Percentiles rank a stretch among this genome's conserved stretches.
These are phyloP conservation scores for Tachina fera DNA, from an alignment of 2,888 invertebrate species.

Conservation along the genomic window DNA sequence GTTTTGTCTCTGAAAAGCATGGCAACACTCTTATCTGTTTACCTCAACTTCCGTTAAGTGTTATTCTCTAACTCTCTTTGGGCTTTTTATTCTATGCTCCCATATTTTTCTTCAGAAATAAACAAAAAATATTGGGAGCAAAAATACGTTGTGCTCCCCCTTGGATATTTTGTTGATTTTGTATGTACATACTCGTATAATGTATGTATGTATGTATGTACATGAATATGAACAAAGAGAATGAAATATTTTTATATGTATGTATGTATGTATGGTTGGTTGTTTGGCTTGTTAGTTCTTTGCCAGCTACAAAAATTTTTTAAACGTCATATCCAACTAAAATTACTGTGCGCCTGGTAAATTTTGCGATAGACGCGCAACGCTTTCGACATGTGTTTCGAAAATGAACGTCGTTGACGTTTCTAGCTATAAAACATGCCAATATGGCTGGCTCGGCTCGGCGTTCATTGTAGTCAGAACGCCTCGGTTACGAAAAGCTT, in stretches of 20 bases:
- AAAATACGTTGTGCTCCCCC: background rate
- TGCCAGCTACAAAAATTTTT: slow-evolving; percentile 44
- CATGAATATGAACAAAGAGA: background rate
- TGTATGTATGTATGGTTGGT: background rate
- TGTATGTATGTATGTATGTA: background rate
- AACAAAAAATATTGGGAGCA: background rate
- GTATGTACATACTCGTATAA: no score
- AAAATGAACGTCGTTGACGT: slow-evolving; percentile 34
- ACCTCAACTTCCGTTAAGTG: slow-evolving; percentile 17
- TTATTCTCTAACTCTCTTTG: slow-evolving; percentile 27
- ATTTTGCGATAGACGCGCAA: slow-evolving; percentile 83
- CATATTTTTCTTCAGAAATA: background rate
- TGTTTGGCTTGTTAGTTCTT: slow-evolving; percentile 14
- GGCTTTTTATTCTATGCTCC: background rate
- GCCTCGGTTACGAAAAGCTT: slow-evolving; percentile 55
- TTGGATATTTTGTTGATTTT: background rate
- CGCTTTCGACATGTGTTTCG: slow-evolving; percentile 70
- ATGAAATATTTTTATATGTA: background rate
- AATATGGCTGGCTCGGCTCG: slow-evolving; percentile 3
- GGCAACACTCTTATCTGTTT: slow-evolving; percentile 18
- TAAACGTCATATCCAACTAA: background rate
- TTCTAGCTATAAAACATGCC: slow-evolving; percentile 35
- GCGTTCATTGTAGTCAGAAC: slow-evolving; percentile 22
- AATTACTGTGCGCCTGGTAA: slow-evolving; percentile 79
- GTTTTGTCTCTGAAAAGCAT: no score